These are phyloP conservation scores for Branchinecta lindahli DNA, from an alignment of 1,140 invertebrate genomes.

Conservation along the genomic window DNA sequence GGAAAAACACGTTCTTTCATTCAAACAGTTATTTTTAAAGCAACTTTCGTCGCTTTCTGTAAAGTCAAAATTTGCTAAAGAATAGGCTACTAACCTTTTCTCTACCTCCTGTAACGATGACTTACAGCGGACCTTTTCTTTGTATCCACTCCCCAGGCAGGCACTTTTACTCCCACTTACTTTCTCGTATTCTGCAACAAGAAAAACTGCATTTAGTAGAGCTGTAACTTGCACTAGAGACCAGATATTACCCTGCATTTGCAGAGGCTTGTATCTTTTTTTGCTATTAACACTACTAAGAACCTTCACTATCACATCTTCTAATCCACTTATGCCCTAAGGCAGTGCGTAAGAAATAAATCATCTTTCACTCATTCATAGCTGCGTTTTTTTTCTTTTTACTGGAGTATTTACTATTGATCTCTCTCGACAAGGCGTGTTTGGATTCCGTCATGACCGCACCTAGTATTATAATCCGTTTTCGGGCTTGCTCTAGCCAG, in stretches of 20 bases:
- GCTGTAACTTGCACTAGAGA: background rate
- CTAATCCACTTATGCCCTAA: background rate
- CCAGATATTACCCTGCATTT: background rate
- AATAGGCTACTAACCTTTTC: background rate
- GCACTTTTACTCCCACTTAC: background rate
- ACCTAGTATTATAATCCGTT: too few species aligned
- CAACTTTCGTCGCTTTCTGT: background rate
- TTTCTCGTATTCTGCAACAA: background rate
- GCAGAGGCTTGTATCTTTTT: background rate
- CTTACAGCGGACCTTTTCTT: background rate
- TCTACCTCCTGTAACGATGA: background rate
- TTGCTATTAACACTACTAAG: background rate
- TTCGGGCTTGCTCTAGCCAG: too few species aligned
- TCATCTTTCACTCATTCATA: background rate
- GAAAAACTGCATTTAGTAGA: background rate
- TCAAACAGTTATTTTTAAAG: background rate
- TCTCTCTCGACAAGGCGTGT: too few species aligned
- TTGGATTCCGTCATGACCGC: too few species aligned
- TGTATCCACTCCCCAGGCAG: background rate
- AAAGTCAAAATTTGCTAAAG: background rate
- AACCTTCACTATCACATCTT: background rate
- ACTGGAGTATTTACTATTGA: too few species aligned
- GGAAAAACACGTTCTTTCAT: background rate
- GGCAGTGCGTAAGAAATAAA: background rate
- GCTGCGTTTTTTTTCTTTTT: too few species aligned